Conservation (phyloP, 2,888 invertebrate species). For the Criorhina ranunculi region DNA sequence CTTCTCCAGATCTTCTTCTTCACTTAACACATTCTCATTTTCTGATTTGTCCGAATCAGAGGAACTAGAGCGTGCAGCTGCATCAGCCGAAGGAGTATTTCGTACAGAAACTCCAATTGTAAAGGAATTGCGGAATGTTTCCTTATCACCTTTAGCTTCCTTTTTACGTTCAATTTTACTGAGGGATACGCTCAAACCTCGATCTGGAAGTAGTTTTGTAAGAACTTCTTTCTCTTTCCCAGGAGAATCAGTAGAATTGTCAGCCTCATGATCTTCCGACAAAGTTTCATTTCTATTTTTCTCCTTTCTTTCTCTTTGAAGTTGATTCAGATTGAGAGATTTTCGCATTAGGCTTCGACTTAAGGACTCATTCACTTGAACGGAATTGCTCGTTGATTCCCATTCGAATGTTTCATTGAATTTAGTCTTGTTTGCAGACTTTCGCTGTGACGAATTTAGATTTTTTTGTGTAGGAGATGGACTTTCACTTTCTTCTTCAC, state of each 20-base stretch:
- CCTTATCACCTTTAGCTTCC: constrained; percentile 7
- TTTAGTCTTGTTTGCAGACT: constrained; percentile 46
- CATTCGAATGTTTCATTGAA: constrained; percentile 61
- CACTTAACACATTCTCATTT: constrained; percentile 42
- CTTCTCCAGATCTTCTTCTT: constrained; percentile 78
- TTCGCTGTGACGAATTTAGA: constrained; percentile 29
- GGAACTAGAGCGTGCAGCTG: not conserved
- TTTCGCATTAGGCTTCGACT: constrained; percentile 45
- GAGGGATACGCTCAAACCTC: constrained; percentile 75
- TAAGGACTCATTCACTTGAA: constrained; percentile 23
- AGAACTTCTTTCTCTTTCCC: constrained; percentile 12
- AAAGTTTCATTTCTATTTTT: not conserved
- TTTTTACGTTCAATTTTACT: constrained; percentile 60
- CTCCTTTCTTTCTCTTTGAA: not conserved
- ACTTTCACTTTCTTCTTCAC: constrained; percentile 19
- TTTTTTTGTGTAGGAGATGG: not conserved
- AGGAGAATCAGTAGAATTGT: constrained; percentile 12
- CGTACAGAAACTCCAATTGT: constrained; percentile 76
- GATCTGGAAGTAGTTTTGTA: constrained; percentile 13
- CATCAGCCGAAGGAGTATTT: not conserved
- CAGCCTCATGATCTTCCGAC: not conserved
- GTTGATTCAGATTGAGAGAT: constrained; percentile 45
- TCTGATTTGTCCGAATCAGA: constrained; percentile 5
- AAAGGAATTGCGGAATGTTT: constrained; percentile 76
- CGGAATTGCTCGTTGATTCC: constrained; percentile 25